A percentile compares a stretch with the other conserved stretches of the same genome.
phyloP scores from a whole-genome alignment of 2,113 vertebrate species.

The Dasyprocta punctata region DNA sequence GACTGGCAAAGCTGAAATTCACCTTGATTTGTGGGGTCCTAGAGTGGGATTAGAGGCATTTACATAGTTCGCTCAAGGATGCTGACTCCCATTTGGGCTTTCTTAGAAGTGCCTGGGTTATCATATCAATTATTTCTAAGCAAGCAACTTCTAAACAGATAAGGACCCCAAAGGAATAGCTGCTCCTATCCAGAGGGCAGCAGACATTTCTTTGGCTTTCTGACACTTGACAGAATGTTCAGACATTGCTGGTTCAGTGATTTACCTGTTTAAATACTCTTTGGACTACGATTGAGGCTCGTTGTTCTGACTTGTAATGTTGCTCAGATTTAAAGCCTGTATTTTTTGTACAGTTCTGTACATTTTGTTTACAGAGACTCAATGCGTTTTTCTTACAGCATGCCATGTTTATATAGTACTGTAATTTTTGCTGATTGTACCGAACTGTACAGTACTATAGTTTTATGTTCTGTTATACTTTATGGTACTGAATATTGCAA shows the following conservation, averaged over 20 bases:
- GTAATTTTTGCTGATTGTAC: too few species aligned
- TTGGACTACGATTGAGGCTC: too few species aligned
- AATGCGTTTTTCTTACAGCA: too few species aligned
- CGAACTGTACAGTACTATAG: too few species aligned
- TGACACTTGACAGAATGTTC: neutral
- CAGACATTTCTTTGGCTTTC: neutral
- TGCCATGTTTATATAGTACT: too few species aligned
- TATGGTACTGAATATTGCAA: neutral
- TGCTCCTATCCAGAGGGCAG: neutral
- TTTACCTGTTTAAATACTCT: too few species aligned
- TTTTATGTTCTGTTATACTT: too few species aligned
- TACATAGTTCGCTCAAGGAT: neutral
- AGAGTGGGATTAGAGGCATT: neutral
- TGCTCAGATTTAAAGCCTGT: neutral
- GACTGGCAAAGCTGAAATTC: neutral
- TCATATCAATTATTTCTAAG: neutral
- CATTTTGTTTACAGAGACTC: neutral
- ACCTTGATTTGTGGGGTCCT: neutral
- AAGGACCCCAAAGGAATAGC: neutral
- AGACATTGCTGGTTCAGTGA: neutral
- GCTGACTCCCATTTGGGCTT: neutral
- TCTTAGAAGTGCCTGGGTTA: neutral
- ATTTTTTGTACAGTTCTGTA: neutral
- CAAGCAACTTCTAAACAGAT: neutral
- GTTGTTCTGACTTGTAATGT: neutral